Base-by-base conservation (phyloP, 1,140 invertebrate species). In the Scylla paramamosain region DNA sequence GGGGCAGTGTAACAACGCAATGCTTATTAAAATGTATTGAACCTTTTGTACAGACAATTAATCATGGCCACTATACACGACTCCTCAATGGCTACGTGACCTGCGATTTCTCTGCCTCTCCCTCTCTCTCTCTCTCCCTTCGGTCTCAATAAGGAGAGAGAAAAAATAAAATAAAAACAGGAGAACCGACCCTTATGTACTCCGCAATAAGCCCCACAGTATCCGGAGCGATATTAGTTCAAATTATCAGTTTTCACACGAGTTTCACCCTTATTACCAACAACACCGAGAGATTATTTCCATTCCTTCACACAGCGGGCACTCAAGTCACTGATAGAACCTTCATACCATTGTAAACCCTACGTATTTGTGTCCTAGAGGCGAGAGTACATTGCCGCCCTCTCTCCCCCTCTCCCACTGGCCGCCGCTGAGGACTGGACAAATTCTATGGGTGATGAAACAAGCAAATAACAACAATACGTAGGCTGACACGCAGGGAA, bases 11-110 rank as follows among this genome's bases (percentile, higher is more conserved):
- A 77, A 31, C 14, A 93, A 77, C 59, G 90, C 77, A 91, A 91
- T 77, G 90, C 90, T 91, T 91, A 91, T 91, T 91, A 91, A 91
- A 77, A 91, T 32, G 52, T 77, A 91, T 91, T 91, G 90, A 91
- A 91, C 20, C 52, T 52, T 91, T 77, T 91, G 90, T 91, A 39
- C 16, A 16, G n/a, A 91, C 52, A 77, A 91, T 91, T 77, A 91
- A 91, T 91, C 90, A 91, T n/a, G 28, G 52, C 52, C 39, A 25
- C 90, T 32, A 91, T 91, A 91, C 90, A 52, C 29, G 90, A 91
- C 52, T 32, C 52, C 29, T 91, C 90, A 91, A 77, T 91, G 46
- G 90, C 16, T 12, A 87, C 84, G 84, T 87, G 39, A 46, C 84
- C 84, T 16, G 84, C 84, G 31, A 39, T 46, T 87, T 46, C 39